phyloP scores from a whole-genome alignment of 2,113 vertebrate genomes.

The Mastomys coucha region DNA sequence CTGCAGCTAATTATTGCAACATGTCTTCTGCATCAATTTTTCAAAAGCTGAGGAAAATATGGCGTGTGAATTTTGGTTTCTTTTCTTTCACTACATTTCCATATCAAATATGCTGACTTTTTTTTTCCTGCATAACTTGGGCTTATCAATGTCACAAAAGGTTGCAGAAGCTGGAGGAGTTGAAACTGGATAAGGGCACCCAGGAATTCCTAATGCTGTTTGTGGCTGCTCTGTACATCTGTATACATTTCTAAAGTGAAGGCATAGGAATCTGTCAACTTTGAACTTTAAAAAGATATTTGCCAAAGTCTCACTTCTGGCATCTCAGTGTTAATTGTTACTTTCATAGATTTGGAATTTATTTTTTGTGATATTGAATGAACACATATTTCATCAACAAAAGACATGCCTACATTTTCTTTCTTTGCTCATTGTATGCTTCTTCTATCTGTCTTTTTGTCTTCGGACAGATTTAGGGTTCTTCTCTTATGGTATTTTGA shows the following conservation, averaged over 20 bases:
- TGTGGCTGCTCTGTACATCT: neutral
- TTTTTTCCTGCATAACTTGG: slow-evolving; percentile 2
- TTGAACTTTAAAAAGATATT: slow-evolving; percentile 4
- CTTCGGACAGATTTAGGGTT: neutral
- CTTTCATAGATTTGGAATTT: neutral
- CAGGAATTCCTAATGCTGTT: neutral
- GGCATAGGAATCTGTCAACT: neutral
- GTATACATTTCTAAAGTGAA: slow-evolving; percentile 45
- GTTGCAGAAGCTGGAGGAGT: neutral
- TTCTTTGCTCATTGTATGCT: neutral
- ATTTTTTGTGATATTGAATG: neutral
- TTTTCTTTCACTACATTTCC: neutral
- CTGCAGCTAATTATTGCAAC: neutral
- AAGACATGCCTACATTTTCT: neutral
- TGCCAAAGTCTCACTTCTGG: slow-evolving; percentile 7
- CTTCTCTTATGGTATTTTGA: neutral
- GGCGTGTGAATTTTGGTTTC: neutral
- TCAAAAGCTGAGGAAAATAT: neutral
- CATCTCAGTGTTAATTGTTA: slow-evolving; percentile 11
- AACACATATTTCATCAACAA: neutral
- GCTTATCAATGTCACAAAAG: neutral
- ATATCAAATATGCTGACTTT: neutral
- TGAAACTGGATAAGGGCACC: neutral
- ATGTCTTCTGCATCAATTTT: neutral
- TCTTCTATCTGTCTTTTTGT: neutral